Evolutionary conservation across 1,140 invertebrate genomes (phyloP).

Genomic region (Lucilia cuprina): DNA sequence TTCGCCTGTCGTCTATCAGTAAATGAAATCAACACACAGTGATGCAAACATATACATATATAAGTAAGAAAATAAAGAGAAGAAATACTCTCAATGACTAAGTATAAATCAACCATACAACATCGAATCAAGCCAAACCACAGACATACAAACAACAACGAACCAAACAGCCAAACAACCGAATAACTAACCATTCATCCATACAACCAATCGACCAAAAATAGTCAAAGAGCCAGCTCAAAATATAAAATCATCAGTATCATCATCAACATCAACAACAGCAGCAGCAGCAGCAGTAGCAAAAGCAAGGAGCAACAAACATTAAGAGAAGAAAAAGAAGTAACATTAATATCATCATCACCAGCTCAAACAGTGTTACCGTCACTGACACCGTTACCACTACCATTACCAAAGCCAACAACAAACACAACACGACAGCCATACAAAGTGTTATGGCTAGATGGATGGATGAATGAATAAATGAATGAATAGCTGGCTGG

Average conservation of each 20-base stretch:
- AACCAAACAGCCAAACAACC: background rate
- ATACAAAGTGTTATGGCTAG: background rate
- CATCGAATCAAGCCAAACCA: conserved; percentile 9
- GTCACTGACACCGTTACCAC: background rate
- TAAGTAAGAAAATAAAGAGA: no score
- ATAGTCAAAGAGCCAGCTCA: background rate
- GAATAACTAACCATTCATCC: background rate
- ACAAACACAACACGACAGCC: background rate
- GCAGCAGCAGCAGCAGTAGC: background rate
- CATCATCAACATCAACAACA: background rate
- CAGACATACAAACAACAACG: background rate
- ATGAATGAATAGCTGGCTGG: background rate
- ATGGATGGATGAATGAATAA: background rate
- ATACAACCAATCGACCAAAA: conserved; percentile 16
- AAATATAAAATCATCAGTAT: background rate
- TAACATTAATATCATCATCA: background rate
- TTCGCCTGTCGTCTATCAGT: conserved; percentile 19
- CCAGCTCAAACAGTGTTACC: background rate
- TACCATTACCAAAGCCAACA: background rate
- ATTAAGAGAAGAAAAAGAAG: background rate
- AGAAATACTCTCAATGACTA: background rate
- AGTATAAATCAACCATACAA: conserved; percentile 6
- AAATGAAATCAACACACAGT: conserved; percentile 20
- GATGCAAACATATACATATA: background rate
- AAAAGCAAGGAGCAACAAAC: no score